Evolutionary conservation across 2,113 vertebrate species (phyloP), one percentile per base, ranked within the genome.

Genomic region (Stigmatopora nigra): DNA sequence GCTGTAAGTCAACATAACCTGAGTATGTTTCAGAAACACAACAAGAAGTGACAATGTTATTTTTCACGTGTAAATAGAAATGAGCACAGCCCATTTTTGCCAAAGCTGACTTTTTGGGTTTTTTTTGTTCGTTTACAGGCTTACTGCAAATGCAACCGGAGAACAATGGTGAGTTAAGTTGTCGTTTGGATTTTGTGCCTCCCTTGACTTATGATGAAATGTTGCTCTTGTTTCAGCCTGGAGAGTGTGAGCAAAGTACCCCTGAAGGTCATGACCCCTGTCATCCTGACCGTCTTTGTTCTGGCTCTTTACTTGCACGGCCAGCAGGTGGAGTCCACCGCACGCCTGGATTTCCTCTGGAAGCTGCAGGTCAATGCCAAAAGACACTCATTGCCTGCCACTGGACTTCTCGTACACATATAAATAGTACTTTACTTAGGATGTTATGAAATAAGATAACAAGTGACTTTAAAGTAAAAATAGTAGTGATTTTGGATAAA

Each of bases 271-370:
- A 91, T 94, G 89, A 95, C 94, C n/a, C 95, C 96, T 0, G 88
- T 94, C 46, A 92, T 99, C 81, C 90, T 99, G 78, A 92, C 92
- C 0, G 91, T 98, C 61, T 98, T 99, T 2, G 94, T 95, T 0
- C 87, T 99, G 84, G 96, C 96, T 0, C 90, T 99, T 49, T 99
- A 99, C 83, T 88, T 99, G 78, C 96, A 99, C 1, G 94, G 93
- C 36, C 96, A 97, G 89, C 95, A 98, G 90, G 94, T 98, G 56
- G 96, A 99, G 84, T 98, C 95, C 14, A 99, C 96, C 0, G 95
- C 96, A 14, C 93, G 96, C 35, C 92, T 99, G 0, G 96, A 99
- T 86, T 99, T 99, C 87, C 94, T 99, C 74, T 99, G 96, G 96
- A 99, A 99, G 80, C 89, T 97, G 68, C 96, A 99, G 95, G 96